Conservation (phyloP, 2,797 vertebrate species). For the Harpagifer antarcticus region DNA sequence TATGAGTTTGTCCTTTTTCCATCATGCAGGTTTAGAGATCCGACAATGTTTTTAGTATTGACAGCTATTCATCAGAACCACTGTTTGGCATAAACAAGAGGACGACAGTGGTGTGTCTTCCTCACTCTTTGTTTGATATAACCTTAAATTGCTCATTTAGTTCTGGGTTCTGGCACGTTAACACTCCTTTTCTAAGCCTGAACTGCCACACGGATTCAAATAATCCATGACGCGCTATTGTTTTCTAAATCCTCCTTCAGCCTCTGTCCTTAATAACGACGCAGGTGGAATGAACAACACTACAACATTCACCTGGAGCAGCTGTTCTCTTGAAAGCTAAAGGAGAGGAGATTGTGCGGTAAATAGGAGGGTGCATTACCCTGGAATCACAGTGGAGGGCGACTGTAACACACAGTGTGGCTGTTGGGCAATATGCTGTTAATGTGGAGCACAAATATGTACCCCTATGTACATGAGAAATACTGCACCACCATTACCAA, state of each 20-base stretch:
- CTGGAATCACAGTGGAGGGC: slow-evolving; percentile 59
- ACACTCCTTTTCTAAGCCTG: not conserved
- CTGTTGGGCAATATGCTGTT: not conserved
- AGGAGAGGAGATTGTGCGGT: not conserved
- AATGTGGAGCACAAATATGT: not conserved
- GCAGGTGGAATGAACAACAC: not conserved
- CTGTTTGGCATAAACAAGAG: not conserved
- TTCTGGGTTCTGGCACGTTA: not conserved
- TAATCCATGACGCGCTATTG: not conserved
- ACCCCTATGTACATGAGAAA: not conserved
- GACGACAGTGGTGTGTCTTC: not conserved
- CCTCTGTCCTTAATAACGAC: not conserved
- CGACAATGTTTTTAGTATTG: not conserved
- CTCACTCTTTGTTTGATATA: not conserved
- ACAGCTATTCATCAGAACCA: not conserved
- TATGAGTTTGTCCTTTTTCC: not conserved
- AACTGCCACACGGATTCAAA: not conserved
- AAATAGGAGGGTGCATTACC: slow-evolving; percentile 53
- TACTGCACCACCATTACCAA: not conserved
- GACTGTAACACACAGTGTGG: slow-evolving; percentile 42
- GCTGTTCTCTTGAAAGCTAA: not conserved
- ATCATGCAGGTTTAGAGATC: not conserved
- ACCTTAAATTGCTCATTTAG: not conserved
- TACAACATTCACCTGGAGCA: not conserved
- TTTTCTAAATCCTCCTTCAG: not conserved